Evolutionary conservation across 1,140 invertebrate genomes (phyloP).

Genomic region (Oncopeltus fasciatus): DNA sequence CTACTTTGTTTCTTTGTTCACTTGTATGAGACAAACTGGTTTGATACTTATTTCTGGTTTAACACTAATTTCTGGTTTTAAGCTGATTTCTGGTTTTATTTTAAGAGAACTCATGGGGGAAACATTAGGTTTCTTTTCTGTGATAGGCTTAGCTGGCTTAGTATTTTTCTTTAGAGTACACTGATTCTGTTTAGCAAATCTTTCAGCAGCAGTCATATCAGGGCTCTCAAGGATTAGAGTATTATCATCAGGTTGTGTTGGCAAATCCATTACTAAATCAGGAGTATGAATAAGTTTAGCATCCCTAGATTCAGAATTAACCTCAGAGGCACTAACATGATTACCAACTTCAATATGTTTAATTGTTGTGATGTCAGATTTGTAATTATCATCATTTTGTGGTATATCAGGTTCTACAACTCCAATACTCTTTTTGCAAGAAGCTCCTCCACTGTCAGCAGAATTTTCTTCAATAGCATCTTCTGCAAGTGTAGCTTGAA

Average conservation of each 20-base stretch:
- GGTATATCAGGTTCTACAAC: too few relatives aligned
- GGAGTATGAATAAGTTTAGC: slow-evolving; percentile 43
- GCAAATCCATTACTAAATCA: slow-evolving; percentile 79
- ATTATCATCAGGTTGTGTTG: slow-evolving; percentile 30
- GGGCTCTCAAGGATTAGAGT: slow-evolving; percentile 37
- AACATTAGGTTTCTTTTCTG: slow-evolving; percentile 29
- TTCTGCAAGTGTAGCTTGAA: too few relatives aligned
- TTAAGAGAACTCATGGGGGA: slow-evolving; percentile 50
- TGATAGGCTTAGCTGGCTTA: slow-evolving; percentile 28
- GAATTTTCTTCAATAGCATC: too few relatives aligned
- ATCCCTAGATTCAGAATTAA: background rate
- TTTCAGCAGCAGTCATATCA: slow-evolving; percentile 55
- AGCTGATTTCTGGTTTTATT: slow-evolving; percentile 54
- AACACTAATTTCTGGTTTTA: slow-evolving; percentile 53
- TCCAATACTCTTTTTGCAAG: too few relatives aligned
- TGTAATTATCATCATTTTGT: too few relatives aligned
- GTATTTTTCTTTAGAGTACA: slow-evolving; percentile 67
- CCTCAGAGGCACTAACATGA: background rate
- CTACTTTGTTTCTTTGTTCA: background rate
- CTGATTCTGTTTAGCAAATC: slow-evolving; percentile 64
- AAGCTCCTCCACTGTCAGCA: too few relatives aligned
- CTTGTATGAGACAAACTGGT: slow-evolving; percentile 30
- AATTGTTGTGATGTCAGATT: too few relatives aligned
- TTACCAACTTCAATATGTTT: background rate
- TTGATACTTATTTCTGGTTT: slow-evolving; percentile 59